phyloP scores from a whole-genome alignment of 2,888 invertebrate genomes.

The Parnassius orleans region DNA sequence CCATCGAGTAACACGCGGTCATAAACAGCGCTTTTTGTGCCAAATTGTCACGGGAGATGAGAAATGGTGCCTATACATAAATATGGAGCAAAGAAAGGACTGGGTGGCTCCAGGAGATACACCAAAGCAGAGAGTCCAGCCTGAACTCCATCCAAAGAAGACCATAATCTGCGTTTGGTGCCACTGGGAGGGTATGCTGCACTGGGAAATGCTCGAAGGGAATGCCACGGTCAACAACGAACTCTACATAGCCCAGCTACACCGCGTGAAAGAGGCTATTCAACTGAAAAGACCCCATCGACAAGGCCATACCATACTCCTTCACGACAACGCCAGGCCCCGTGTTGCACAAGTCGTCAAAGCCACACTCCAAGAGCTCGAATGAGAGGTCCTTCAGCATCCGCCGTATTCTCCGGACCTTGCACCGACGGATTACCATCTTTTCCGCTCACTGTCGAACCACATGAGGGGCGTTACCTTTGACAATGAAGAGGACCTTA shows the following conservation, averaged over 20 bases:
- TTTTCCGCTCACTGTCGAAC: background rate
- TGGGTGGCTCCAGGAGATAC: constrained; percentile 4
- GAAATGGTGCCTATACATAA: constrained; percentile 1
- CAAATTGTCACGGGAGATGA: constrained; percentile 6
- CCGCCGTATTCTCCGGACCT: background rate
- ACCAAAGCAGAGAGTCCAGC: constrained; percentile 4
- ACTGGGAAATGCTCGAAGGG: too few species aligned
- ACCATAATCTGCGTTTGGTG: background rate
- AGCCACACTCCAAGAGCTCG: too few species aligned
- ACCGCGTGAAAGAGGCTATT: too few species aligned
- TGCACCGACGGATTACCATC: background rate
- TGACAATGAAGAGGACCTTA: constrained; percentile 3
- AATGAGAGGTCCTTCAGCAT: constrained; percentile 8
- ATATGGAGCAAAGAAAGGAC: constrained; percentile 7
- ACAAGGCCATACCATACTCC: constrained; percentile 2
- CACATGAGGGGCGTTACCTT: background rate
- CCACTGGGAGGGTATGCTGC: too few species aligned
- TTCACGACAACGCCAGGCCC: constrained; percentile 12
- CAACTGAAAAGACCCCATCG: background rate
- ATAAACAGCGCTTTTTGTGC: constrained; percentile 30
- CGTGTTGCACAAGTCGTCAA: background rate
- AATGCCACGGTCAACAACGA: too few species aligned
- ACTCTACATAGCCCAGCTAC: too few species aligned
- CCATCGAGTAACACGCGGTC: constrained; percentile 25
- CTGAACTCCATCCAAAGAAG: constrained; percentile 1